phyloP scores from a whole-genome alignment of 2,797 vertebrate genomes.

The Lithobates pipiens region DNA sequence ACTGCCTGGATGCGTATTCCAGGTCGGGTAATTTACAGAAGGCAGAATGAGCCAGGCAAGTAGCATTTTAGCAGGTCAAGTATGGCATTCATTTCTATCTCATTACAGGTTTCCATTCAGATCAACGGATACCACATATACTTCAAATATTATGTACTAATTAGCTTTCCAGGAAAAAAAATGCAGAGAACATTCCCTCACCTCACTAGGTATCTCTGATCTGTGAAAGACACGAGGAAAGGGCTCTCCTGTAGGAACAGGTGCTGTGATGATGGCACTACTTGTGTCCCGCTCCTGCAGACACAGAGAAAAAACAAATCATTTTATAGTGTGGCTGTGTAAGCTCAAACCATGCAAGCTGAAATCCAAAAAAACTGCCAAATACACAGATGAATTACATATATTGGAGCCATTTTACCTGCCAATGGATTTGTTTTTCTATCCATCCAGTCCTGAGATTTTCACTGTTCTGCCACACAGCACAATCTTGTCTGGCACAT shows the following conservation, averaged over 20 bases:
- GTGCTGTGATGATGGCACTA: constrained; percentile 79
- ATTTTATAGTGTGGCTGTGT: neutral
- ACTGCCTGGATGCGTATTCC: too few species aligned
- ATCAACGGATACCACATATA: neutral
- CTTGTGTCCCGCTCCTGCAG: constrained; percentile 88
- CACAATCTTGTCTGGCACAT: too few species aligned
- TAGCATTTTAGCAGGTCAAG: too few species aligned
- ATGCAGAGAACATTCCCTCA: constrained; percentile 64
- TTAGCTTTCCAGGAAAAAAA: neutral
- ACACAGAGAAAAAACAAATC: neutral
- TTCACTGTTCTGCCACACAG: too few species aligned
- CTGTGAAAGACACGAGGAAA: constrained; percentile 90
- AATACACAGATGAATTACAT: neutral
- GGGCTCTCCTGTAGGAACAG: constrained; percentile 81
- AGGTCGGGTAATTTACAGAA: too few species aligned
- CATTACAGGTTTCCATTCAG: too few species aligned
- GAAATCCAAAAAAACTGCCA: neutral
- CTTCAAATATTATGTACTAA: neutral
- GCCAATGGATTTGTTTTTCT: too few species aligned
- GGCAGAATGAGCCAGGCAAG: too few species aligned
- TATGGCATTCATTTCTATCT: too few species aligned
- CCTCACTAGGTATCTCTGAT: constrained; percentile 79
- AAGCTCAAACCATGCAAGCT: too few species aligned
- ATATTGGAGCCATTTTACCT: too few species aligned
- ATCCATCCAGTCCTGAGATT: too few species aligned